phyloP scores from a whole-genome alignment of 2,797 vertebrate species.

The Sardinella longiceps region DNA sequence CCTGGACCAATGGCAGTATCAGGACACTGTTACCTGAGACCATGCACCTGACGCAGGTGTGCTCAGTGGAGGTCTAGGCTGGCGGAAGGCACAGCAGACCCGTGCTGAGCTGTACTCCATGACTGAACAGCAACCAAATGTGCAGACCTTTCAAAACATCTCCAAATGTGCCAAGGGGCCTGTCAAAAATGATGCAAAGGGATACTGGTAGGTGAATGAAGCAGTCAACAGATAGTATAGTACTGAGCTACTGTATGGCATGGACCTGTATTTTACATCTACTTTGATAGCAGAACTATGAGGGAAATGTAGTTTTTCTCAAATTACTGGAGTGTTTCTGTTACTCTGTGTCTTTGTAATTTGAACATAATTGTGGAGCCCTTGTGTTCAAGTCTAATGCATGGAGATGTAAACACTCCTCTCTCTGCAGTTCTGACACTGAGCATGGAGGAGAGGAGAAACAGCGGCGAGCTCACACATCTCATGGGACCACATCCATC shows the following conservation, averaged over 20 bases:
- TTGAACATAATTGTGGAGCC: neutral
- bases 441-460: conserved; percentile 61
- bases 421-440: conserved; percentile 60
- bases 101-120: conserved; percentile 49
- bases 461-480: conserved; percentile 36
- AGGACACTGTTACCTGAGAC: neutral
- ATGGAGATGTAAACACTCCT: neutral
- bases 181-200: neutral
- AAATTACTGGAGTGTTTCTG: neutral
- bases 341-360: neutral
- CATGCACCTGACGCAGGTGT: neutral
- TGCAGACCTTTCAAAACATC: neutral
- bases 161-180: neutral
- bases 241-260: too few relatives aligned
- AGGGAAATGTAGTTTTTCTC: neutral
- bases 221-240: neutral
- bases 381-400: neutral
- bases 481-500: conserved; percentile 18
- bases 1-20: neutral
- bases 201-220: neutral
- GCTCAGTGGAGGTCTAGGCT: neutral
- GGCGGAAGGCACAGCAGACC: neutral
- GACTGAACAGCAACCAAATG: neutral
- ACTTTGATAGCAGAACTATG: neutral
- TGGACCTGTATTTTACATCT: too few relatives aligned